A percentile compares a stretch with the other conserved stretches of the same genome.
These are phyloP conservation scores for Jaculus jaculus DNA, from an alignment of 2,113 vertebrate genomes.

Conservation along the genomic window DNA sequence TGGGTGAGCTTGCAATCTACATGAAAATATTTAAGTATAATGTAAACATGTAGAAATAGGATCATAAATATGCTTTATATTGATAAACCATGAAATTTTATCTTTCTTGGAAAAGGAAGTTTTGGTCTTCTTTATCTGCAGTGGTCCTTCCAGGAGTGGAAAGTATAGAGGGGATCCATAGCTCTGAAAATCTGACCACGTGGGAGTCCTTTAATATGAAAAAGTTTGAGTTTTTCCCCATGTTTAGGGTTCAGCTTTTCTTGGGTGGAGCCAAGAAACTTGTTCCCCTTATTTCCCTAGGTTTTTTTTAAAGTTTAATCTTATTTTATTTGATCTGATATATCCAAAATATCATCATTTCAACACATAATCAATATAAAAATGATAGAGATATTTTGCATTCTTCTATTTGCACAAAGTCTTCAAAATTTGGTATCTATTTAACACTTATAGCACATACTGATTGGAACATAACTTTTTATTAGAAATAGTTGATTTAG, in stretches of 20 bases:
- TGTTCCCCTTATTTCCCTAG: not conserved
- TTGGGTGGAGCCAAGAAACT: not conserved
- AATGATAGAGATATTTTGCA: conserved; percentile 31
- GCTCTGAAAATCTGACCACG: not conserved
- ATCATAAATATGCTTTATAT: not conserved
- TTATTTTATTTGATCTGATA: conserved; percentile 12
- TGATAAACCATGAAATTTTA: not conserved
- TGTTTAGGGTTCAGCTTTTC: not conserved
- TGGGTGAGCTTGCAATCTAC: conserved; percentile 18
- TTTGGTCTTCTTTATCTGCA: not conserved
- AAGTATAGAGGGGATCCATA: not conserved
- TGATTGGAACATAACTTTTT: not conserved
- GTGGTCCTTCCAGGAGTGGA: not conserved
- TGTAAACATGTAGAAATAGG: not conserved
- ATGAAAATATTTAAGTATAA: not conserved
- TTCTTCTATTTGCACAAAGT: conserved; percentile 8
- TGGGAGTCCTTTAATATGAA: not conserved
- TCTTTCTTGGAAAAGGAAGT: not conserved
- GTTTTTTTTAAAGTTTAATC: not conserved
- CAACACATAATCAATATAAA: conserved; percentile 41
- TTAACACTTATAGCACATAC: not conserved
- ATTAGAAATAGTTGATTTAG: not conserved
- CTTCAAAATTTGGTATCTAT: conserved; percentile 27
- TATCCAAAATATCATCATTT: conserved; percentile 55
- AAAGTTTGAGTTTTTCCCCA: not conserved